Percentiles rank a stretch among this genome's conserved stretches.
Conservation (phyloP, 2,888 invertebrate species). For the Coenonympha glycerion region DNA sequence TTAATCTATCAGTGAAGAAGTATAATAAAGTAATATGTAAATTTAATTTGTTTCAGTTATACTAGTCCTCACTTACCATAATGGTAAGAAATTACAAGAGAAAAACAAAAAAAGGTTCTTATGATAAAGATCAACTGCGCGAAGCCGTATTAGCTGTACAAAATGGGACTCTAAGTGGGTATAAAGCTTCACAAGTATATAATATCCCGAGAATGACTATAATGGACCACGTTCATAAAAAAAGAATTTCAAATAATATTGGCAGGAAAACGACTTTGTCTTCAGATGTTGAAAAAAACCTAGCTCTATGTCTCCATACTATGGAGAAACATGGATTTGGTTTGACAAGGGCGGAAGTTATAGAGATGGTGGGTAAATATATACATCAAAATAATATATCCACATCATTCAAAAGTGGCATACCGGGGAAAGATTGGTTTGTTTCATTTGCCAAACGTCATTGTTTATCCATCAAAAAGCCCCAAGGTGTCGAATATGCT, state of each 20-base stretch:
- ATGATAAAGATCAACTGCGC: too few relatives aligned
- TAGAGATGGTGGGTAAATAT: background rate
- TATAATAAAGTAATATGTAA: background rate
- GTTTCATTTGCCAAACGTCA: slow-evolving; percentile 25
- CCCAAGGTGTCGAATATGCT: slow-evolving; percentile 29
- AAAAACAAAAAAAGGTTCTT: too few relatives aligned
- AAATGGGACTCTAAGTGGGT: background rate
- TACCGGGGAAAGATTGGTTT: slow-evolving; percentile 27
- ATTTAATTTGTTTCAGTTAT: background rate
- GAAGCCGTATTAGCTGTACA: too few relatives aligned
- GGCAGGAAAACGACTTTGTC: too few relatives aligned
- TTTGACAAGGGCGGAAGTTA: background rate
- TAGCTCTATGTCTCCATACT: too few relatives aligned
- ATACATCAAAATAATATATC: background rate
- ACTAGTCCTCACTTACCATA: background rate
- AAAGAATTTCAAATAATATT: background rate
- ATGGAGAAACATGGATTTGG: background rate
- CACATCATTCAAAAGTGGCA: slow-evolving; percentile 26
- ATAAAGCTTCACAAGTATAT: background rate
- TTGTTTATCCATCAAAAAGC: slow-evolving; percentile 27
- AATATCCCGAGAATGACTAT: background rate
- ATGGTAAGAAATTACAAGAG: too few relatives aligned
- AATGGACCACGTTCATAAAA: background rate
- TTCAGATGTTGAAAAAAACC: too few relatives aligned
- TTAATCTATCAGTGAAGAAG: background rate